These are phyloP conservation scores for Babyrousa celebensis DNA, from an alignment of 2,797 vertebrate genomes.

Conservation along the genomic window DNA sequence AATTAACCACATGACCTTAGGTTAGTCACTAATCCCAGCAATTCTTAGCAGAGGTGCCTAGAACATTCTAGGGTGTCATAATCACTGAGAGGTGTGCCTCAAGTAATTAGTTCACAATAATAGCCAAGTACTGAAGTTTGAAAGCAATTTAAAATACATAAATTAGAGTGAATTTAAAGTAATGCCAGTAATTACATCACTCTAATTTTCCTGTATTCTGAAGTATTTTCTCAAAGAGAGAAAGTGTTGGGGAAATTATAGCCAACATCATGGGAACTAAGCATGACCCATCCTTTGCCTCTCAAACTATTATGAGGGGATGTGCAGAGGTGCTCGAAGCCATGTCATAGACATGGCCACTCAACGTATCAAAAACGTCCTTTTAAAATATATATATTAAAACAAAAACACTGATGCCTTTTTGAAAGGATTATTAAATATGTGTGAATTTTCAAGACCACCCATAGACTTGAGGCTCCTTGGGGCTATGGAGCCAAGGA, in stretches of 20 bases:
- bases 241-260: slow-evolving; percentile 31
- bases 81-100: slow-evolving; percentile 19
- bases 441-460: slow-evolving; percentile 39
- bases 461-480: not conserved
- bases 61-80: slow-evolving; percentile 56
- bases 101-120: slow-evolving; percentile 69
- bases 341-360: not conserved
- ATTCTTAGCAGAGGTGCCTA: slow-evolving; percentile 69
- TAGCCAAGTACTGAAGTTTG: slow-evolving; percentile 44
- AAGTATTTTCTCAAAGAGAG: slow-evolving; percentile 52
- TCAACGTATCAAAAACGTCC: not conserved
- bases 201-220: slow-evolving; percentile 60
- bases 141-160: slow-evolving; percentile 72
- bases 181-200: slow-evolving; percentile 41
- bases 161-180: slow-evolving; percentile 67
- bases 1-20: slow-evolving; percentile 78
- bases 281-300: not conserved
- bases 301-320: not conserved
- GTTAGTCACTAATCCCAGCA: slow-evolving; percentile 73
- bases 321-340: not conserved
- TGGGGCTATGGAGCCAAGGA: not conserved
- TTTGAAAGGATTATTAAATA: slow-evolving; percentile 56
- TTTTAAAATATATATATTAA: slow-evolving; percentile 8
- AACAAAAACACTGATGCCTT: slow-evolving; percentile 43
- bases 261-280: not conserved